Conservation (phyloP, 2,113 vertebrate species). For the Sinocyclocheilus anophthalmus region DNA sequence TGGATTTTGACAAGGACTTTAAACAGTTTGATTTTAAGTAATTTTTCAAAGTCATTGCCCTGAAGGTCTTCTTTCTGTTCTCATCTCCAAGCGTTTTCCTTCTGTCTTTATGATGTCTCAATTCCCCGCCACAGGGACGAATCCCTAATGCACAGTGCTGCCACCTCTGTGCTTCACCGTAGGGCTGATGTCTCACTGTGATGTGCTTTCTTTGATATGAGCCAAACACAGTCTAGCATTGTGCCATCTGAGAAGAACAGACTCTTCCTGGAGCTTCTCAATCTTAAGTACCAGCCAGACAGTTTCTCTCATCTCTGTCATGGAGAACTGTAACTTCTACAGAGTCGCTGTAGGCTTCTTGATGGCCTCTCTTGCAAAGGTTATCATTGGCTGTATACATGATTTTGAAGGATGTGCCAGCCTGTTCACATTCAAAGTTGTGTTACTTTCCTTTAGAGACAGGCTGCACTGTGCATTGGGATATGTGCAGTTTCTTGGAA, state of each 20-base stretch:
- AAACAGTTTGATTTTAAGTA: neutral
- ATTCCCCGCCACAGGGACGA: neutral
- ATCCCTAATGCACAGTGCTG: neutral
- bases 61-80: neutral
- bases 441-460: too few relatives aligned
- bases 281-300: neutral
- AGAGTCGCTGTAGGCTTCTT: neutral
- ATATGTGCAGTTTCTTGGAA: neutral
- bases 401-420: neutral
- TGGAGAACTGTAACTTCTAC: neutral
- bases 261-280: neutral
- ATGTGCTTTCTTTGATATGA: neutral
- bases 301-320: neutral
- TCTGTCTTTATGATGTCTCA: neutral
- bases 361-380: neutral
- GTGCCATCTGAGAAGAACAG: neutral
- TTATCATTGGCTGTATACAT: neutral
- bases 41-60: neutral
- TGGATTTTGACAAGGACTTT: neutral
- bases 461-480: neutral
- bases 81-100: neutral
- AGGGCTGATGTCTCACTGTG: neutral
- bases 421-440: neutral
- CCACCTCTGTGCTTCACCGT: constrained; percentile 4
- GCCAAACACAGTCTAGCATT: neutral